phyloP scores from a whole-genome alignment of 2,113 vertebrate species.

The Daubentonia madagascariensis region DNA sequence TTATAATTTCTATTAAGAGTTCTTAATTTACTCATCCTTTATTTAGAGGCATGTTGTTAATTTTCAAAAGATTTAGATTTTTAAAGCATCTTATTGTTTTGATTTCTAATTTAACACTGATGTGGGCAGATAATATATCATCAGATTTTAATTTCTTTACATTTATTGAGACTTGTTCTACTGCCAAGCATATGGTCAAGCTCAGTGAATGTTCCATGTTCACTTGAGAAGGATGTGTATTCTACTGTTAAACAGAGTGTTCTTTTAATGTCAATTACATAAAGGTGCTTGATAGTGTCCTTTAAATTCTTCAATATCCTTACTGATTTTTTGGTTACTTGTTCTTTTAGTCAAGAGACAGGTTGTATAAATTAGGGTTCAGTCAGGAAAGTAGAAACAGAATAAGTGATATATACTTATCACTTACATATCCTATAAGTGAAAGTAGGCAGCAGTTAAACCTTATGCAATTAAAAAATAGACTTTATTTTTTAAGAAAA shows the following conservation, averaged over 20 bases:
- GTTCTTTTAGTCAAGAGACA: neutral
- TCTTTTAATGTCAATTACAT: neutral
- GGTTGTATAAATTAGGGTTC: neutral
- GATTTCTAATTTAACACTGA: neutral
- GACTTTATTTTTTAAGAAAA: neutral
- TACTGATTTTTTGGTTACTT: neutral
- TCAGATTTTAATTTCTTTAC: neutral
- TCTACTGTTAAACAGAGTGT: neutral
- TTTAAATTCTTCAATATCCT: neutral
- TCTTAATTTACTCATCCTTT: neutral
- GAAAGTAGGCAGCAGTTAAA: neutral
- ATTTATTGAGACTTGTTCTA: neutral
- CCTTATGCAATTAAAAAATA: neutral
- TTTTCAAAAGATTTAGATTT: neutral
- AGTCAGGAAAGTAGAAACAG: neutral
- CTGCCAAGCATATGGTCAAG: neutral
- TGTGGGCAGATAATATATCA: neutral
- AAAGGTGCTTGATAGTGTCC: neutral
- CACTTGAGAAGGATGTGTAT: neutral
- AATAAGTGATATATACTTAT: neutral
- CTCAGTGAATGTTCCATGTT: neutral
- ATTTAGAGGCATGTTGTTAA: neutral
- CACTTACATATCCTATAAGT: too few species aligned
- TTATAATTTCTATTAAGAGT: neutral
- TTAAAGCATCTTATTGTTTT: neutral